phyloP scores from a whole-genome alignment of 2,113 vertebrate species.

The Micromys minutus region DNA sequence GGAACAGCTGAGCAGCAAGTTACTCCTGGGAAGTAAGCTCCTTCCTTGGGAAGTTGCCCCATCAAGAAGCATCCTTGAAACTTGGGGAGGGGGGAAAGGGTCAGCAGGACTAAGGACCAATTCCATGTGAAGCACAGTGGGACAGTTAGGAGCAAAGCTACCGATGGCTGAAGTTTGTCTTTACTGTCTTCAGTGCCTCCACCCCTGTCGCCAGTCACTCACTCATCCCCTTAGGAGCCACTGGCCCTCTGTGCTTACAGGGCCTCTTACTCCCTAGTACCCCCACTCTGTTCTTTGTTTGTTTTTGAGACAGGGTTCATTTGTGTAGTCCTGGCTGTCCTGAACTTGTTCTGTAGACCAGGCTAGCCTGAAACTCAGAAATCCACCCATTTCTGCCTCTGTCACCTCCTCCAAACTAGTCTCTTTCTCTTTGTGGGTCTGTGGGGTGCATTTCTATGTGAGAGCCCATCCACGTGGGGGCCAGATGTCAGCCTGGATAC shows the following conservation, averaged over 20 bases:
- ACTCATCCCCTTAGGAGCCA: not conserved
- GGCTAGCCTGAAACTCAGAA: not conserved
- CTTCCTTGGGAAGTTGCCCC: not conserved
- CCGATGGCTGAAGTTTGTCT: not conserved
- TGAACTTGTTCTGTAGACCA: not conserved
- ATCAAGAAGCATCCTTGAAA: conserved; percentile 12
- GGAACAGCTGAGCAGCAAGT: not conserved
- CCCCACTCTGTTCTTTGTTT: no score
- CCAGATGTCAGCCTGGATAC: not conserved
- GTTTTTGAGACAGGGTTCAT: no score
- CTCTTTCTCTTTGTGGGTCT: not conserved
- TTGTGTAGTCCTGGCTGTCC: not conserved
- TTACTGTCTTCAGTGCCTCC: accelerated
- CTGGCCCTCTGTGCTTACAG: not conserved
- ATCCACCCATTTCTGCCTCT: not conserved
- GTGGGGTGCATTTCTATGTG: not conserved
- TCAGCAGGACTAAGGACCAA: not conserved
- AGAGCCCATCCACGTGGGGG: not conserved
- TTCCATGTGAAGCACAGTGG: not conserved
- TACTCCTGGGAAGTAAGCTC: not conserved
- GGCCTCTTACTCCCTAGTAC: not conserved
- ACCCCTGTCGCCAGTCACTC: accelerated
- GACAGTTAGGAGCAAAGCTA: not conserved
- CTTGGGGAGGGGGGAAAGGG: not conserved
- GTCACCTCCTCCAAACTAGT: not conserved